Evolutionary conservation across 2,113 vertebrate genomes (phyloP), one percentile per base, ranked within the genome.

Genomic region (Rhea americana): DNA sequence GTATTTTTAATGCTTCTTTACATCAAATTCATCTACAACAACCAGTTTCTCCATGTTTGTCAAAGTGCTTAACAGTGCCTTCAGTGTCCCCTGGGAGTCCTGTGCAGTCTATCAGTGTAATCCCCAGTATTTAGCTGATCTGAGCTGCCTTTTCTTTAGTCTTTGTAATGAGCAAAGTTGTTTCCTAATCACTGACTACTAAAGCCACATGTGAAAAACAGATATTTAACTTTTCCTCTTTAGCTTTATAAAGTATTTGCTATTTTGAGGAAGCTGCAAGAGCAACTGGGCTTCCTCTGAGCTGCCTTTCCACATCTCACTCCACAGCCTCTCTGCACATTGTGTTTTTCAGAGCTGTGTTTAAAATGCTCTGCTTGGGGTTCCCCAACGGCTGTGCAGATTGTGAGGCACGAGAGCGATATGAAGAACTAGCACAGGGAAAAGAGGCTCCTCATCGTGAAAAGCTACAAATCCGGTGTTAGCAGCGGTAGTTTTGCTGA

Each of bases 1-100:
- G 74, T 85, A 65, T 4, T 76, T 94, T 93, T 93, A 94, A 90
- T 96, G 90, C 80, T 19, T 41, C 56, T 90, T 88, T 87, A 67
- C 72, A 22, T 82, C 85, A 81, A 95, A 91, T 82, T 78, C 17
- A 56, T 87, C 55, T 55, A 83, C 85, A 87, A 70, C 80, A 85
- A 53, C 35, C 63, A 28, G 37, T 68, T 83, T 25, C 43, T 74
- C 73, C 22, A 0, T 77, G 35, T 94, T 70, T 94, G 74, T 93
- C 87, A 91, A 84, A 78, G 68, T 50, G 25, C 35, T 92, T 90
- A 95, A 91, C 88, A 77, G 90, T 47, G 90, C 61, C 88, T 65
- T 45, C 28, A 0, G 2, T 2, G 62, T 84, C 89, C 82, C 89
- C 9, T 37, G 14, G 47, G 90, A 88, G 83, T 92, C 70, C 25